Conservation (phyloP, 2,797 vertebrate genomes). For the Tenualosa ilisha region DNA sequence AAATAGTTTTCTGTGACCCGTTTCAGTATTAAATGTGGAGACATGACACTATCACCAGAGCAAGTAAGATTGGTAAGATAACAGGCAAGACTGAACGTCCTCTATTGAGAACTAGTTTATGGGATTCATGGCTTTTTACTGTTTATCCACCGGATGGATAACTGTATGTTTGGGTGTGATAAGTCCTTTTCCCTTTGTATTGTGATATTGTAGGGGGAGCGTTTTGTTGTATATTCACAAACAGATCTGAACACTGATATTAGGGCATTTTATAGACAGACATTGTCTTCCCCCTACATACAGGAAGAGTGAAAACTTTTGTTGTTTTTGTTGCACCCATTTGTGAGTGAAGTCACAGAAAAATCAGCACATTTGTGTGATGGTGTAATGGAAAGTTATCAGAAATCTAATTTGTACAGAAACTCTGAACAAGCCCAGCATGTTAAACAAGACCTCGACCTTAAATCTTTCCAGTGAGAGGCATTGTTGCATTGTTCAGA, state of each 20-base stretch:
- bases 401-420: slow-evolving; percentile 50
- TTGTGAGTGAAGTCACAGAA: slow-evolving; percentile 41
- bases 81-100: neutral
- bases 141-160: neutral
- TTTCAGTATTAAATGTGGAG: neutral
- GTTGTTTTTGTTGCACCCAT: slow-evolving; percentile 45
- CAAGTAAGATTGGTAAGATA: neutral
- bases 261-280: slow-evolving; percentile 1
- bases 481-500: slow-evolving; percentile 19
- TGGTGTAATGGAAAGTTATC: slow-evolving; percentile 62
- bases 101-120: neutral
- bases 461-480: slow-evolving; percentile 2
- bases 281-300: slow-evolving; percentile 32
- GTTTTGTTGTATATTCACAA: neutral
- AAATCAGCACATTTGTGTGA: slow-evolving; percentile 32
- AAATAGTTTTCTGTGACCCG: too few species aligned
- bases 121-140: neutral
- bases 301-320: neutral
- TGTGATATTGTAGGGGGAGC: neutral
- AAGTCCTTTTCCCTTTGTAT: neutral
- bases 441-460: slow-evolving; percentile 25
- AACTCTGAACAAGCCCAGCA: slow-evolving; percentile 33
- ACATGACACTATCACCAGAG: neutral
- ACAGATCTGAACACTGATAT: slow-evolving; percentile 4
- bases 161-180: slow-evolving; percentile 1